Base-by-base conservation (phyloP, 2,113 vertebrate species). In the Apistogramma diplotaenia region DNA sequence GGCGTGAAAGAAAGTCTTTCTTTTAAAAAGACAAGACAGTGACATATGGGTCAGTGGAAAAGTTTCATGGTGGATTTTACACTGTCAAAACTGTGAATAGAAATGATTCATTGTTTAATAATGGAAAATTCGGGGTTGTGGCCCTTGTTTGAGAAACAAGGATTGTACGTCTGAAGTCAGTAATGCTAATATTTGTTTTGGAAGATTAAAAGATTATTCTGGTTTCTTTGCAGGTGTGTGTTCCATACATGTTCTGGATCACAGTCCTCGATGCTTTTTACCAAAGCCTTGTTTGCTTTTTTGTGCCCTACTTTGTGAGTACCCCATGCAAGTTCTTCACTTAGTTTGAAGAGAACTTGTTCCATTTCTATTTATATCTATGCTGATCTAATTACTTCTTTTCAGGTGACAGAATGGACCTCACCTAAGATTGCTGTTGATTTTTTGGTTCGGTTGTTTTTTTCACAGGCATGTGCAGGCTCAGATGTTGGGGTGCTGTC, bases 201-300 rank as follows among this genome's bases (percentile, higher is more conserved):
- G 19, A 53, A 43, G 29, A 70, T 40, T 75, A 9, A 87, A 1
- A 8, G 8, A 37, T 53, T 3, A 7, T 9, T 21, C 8, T 27
- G 61, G 4, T 74, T 49, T 43, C 25, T 96, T 96, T 75, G 95
- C 96, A 94, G 93, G 59, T 73, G 29, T 81, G 71, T 12, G 72
- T 33, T 18, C 74, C 89, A 6, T 27, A 15, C 75, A 76, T 46
- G 40, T 93, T 94, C 88, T 96, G 95, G 95, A 74, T 97, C 59
- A 94, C 95, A 8, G 93, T 99, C 87, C 10, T 95, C 76, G 98
- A 99, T 84, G 97, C 97, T 0, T 96, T 98, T 85, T 99, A 99
- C 91, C 98, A 99, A 90, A 99, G 98, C 73, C 95, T 99, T 1
- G 2, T 97, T 83, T 99, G 97, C 85, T 99, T 99, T 94, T 99